A percentile compares a stretch with the other conserved stretches of the same genome.
phyloP scores from a whole-genome alignment of 2,797 vertebrate species.

The Micrastur ruficollis region DNA sequence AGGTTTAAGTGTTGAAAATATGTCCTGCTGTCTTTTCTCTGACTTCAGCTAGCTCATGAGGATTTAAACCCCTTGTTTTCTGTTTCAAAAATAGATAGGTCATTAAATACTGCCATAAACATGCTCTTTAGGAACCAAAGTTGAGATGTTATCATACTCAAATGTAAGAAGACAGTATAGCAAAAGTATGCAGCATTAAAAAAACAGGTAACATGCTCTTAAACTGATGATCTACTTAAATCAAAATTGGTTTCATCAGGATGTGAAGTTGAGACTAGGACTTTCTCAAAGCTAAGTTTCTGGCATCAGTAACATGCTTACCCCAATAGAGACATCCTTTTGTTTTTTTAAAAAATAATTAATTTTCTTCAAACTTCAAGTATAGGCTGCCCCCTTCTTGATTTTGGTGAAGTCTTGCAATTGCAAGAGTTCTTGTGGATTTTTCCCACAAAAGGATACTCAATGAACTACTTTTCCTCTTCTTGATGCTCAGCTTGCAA shows the following conservation, averaged over 20 bases:
- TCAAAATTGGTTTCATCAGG: background rate
- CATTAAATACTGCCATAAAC: background rate
- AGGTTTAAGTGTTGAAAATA: background rate
- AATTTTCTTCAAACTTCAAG: background rate
- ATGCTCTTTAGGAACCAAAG: background rate
- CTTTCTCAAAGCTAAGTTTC: background rate
- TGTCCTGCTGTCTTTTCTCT: background rate
- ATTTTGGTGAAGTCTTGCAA: slow-evolving; percentile 37
- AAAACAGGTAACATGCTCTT: background rate
- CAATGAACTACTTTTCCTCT: background rate
- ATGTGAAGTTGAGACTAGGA: background rate
- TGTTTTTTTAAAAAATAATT: background rate
- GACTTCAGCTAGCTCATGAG: background rate
- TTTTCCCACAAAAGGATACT: background rate
- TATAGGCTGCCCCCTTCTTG: slow-evolving; percentile 35
- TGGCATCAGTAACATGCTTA: background rate
- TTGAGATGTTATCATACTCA: background rate
- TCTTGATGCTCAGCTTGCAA: background rate
- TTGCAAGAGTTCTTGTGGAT: background rate
- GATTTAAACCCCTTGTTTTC: background rate
- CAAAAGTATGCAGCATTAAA: background rate
- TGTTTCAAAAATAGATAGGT: background rate
- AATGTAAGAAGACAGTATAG: background rate
- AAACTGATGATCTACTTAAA: background rate
- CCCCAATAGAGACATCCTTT: background rate